Percentiles rank a stretch among this genome's conserved stretches.
Conservation (phyloP, 2,797 vertebrate genomes). For the Sebastes iracundus region DNA sequence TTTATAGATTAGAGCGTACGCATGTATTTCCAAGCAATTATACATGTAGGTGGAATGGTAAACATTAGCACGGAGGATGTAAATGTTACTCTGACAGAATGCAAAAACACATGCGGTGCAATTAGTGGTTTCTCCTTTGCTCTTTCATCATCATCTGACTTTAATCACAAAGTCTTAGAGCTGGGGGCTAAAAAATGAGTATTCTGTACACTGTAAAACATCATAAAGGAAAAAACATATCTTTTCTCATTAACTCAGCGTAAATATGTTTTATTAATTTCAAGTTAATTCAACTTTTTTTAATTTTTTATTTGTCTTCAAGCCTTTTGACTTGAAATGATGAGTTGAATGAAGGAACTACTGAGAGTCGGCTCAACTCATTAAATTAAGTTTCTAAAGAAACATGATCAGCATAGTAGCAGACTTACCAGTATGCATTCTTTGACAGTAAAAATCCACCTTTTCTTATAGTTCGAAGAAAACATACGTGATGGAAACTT, state of each 20-base stretch:
- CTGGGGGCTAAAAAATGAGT: neutral
- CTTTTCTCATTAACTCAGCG: neutral
- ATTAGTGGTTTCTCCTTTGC: neutral
- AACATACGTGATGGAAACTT: neutral
- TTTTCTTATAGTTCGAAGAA: neutral
- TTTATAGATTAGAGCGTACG: slow-evolving; percentile 14
- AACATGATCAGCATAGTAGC: neutral
- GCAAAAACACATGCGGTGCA: neutral
- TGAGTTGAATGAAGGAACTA: neutral
- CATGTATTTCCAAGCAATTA: slow-evolving; percentile 1
- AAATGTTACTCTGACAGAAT: neutral
- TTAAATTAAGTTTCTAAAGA: neutral
- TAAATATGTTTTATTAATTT: neutral
- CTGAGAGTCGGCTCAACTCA: neutral
- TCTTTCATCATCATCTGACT: slow-evolving; percentile 6
- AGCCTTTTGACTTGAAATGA: too few relatives aligned
- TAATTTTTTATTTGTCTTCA: too few relatives aligned
- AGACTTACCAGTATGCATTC: neutral
- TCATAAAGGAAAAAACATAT: neutral
- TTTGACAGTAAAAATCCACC: neutral
- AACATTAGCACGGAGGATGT: neutral
- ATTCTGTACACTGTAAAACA: neutral
- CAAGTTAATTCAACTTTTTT: neutral
- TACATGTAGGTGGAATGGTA: neutral
- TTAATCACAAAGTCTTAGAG: neutral